Conservation (phyloP, 2,113 vertebrate genomes). For the Tenebrosternarchus preto region DNA sequence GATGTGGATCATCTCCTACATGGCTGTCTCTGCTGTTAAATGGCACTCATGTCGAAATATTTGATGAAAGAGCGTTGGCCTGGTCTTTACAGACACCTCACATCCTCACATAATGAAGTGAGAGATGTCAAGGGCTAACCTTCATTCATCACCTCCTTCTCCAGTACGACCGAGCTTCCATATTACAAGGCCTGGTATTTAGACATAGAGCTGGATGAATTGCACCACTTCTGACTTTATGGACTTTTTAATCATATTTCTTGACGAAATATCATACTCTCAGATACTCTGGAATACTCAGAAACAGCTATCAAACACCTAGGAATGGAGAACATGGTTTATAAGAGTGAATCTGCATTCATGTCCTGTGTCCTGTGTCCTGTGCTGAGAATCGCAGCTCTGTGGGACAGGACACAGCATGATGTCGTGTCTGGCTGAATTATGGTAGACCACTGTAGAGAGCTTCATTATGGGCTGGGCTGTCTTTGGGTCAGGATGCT, state of each 20-base stretch:
- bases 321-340: neutral
- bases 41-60: constrained; percentile 30
- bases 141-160: constrained; percentile 20
- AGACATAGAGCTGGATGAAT: constrained; percentile 24
- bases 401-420: neutral
- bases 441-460: neutral
- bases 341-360: neutral
- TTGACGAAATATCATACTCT: neutral
- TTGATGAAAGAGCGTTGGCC: constrained; percentile 35
- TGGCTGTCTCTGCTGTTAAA: constrained; percentile 21
- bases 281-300: constrained; percentile 29
- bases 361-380: constrained; percentile 1
- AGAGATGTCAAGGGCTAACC: constrained; percentile 36
- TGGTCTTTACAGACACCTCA: constrained; percentile 36
- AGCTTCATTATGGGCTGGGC: constrained; percentile 4
- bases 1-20: neutral
- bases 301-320: neutral
- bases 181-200: constrained; percentile 43
- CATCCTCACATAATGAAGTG: constrained; percentile 44
- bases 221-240: neutral
- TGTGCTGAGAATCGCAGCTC: neutral
- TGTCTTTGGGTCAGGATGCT: neutral
- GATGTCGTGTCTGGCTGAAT: constrained; percentile 39
- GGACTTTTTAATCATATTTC: constrained; percentile 44
- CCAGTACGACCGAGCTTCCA: neutral